Evolutionary conservation across 2,888 invertebrate species (phyloP).

Genomic region (Agrilus mali): DNA sequence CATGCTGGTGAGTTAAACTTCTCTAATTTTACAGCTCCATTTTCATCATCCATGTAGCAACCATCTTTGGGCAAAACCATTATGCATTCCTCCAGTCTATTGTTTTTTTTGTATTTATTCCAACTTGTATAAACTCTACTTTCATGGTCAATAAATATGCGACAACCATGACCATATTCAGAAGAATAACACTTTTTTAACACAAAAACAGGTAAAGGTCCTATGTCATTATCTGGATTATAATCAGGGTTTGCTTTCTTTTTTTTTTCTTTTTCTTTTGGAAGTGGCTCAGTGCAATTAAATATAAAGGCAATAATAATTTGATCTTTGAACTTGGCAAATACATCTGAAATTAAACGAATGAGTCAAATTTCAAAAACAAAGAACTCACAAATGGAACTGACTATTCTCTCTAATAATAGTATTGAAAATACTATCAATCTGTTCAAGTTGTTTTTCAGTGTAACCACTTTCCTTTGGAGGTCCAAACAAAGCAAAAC

Average conservation of each 20-base stretch:
- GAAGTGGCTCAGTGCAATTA: constrained; percentile 21
- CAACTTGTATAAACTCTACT: constrained; percentile 43
- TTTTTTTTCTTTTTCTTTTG: constrained; percentile 19
- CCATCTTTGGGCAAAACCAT: constrained; percentile 43
- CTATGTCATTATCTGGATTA: constrained; percentile 23
- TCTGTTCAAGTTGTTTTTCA: constrained; percentile 17
- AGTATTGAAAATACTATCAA: constrained; percentile 18
- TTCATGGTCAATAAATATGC: constrained; percentile 28
- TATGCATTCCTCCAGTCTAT: constrained; percentile 41
- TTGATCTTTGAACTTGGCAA: constrained; percentile 10
- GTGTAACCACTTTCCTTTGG: constrained; percentile 37
- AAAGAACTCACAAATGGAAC: not conserved
- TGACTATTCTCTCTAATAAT: constrained; percentile 16
- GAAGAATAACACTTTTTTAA: constrained; percentile 23
- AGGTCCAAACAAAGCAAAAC: constrained; percentile 42
- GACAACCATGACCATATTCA: constrained; percentile 20
- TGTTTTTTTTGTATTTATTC: constrained; percentile 39
- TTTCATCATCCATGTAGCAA: constrained; percentile 22
- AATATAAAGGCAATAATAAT: constrained; percentile 11
- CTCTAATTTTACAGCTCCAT: constrained; percentile 21
- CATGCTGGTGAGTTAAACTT: constrained; percentile 25
- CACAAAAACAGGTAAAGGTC: constrained; percentile 25
- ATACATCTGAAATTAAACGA: constrained; percentile 6
- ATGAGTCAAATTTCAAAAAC: not conserved
- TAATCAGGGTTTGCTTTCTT: constrained; percentile 22